phyloP scores from a whole-genome alignment of 2,113 vertebrate genomes.

The Trematomus loennbergii region DNA sequence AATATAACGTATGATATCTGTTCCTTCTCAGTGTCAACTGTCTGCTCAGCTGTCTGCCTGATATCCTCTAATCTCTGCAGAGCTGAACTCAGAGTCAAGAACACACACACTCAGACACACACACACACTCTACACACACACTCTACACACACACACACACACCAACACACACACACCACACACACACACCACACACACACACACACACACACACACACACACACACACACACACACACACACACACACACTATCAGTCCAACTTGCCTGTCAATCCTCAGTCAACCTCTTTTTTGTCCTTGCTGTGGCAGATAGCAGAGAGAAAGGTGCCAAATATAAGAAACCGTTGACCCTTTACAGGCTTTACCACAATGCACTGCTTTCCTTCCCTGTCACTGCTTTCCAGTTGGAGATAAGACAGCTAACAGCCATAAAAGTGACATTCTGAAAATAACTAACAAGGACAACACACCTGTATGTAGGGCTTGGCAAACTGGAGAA shows the following conservation, averaged over 20 bases:
- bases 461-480: not conserved
- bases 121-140: too few relatives aligned
- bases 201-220: slow-evolving; percentile 16
- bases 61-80: not conserved
- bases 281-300: slow-evolving; percentile 9
- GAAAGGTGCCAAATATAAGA: slow-evolving; percentile 24
- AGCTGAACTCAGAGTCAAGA: not conserved
- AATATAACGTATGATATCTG: slow-evolving; percentile 42
- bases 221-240: slow-evolving; percentile 1
- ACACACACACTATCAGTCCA: not conserved
- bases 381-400: slow-evolving; percentile 10
- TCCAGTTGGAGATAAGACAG: slow-evolving; percentile 10
- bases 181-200: not conserved
- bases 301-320: slow-evolving; percentile 15
- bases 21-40: slow-evolving; percentile 31
- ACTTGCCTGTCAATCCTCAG: slow-evolving; percentile 9
- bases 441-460: not conserved
- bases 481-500: too few relatives aligned
- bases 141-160: too few relatives aligned
- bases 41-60: slow-evolving; percentile 46
- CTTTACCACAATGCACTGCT: slow-evolving; percentile 24
- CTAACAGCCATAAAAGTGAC: not conserved
- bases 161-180: not conserved
- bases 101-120: too few relatives aligned
- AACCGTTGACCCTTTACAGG: not conserved